Base-by-base conservation (phyloP, 2,888 invertebrate species). In the Drosophila setosimentum region DNA sequence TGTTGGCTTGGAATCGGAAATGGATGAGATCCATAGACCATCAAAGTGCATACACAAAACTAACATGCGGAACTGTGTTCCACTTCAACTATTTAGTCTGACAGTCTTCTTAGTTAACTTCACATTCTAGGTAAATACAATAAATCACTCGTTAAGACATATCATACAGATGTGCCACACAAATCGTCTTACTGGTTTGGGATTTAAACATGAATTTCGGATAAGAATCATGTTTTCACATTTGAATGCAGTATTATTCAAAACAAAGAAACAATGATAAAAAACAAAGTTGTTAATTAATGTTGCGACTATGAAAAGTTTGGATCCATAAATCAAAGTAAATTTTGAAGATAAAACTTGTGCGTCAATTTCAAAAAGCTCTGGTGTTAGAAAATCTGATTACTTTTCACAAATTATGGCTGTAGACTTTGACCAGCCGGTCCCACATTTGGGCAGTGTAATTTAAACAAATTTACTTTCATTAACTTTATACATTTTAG, bases 31-130 rank as follows among this genome's bases (percentile, higher is more conserved):
- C 24, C 16, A 24, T 29, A 32, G 21, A 10, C 24, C 27, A 40
- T 55, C 30, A 40, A 60, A 55, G 8, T 48, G 55, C 50, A 65
- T n/a, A 30, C 18, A 35, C 40, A 60, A 30, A 49, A 50, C 24
- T 13, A 24, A 24, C 7, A 37, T 4, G 7, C 16, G 50, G 2
- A 51, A 65, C 24, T 60, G 32, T 33, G 5, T 1, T 24, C 2
- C 5, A n/a, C 21, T 21, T 32, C 18, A 40, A 42, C 0, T 32
- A 11, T 27, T 37, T n/a, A 27, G 54, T 27, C 35, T 40, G 13
- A n/a, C n/a, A 11, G 27, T n/a, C 18, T 50, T 18, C 24, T 24
- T 30, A 21, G 24, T 29, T 10, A 53, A 18, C 5, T 59, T n/a
- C 3, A n/a, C 59, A 16, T 51, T 24, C 18, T 27, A 29, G 16